Evolutionary conservation across 2,113 vertebrate species (phyloP), one percentile per base, ranked within the genome.

Genomic region (Chaenogobius annularis): DNA sequence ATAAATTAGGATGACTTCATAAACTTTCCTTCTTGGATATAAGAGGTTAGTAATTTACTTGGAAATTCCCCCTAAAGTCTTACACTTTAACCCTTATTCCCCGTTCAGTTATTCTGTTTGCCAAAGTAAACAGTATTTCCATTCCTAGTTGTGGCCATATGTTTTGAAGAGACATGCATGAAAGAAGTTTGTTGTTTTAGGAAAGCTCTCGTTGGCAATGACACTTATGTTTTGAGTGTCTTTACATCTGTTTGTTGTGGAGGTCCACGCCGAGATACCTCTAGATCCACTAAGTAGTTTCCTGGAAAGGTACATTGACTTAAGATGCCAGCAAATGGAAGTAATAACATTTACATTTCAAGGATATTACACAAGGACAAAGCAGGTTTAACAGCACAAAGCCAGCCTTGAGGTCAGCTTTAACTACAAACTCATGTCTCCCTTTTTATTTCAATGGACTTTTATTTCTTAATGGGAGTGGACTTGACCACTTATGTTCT

Each of bases 381-480:
- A 55, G 68, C 47, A 59, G 77, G 77, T 62, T 72, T 63, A 70
- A 55, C 37, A 44, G 59, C 67, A 69, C 70, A 5, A 43, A 47
- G 14, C 35, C 58, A 31, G 48, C 43, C 48, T 66, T 31, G 10
- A 44, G 73, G 66, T 77, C 66, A 62, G 61, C 10, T 81, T 76
- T 70, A 22, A 66, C 48, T 55, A 59, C 40, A 2, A 47, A 44
- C 64, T 23, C n/a, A 66, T 66, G 64, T 76, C 52, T 70, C 73
- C 68, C 37, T 47, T 81, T 78, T 72, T 83, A 79, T 66, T 71
- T 35, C 10, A 8, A 10, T 71, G 66, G 83, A 74, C 78, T 83
- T 69, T 67, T 44, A 46, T 12, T 8, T 31, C 46, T 69, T 50
- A 35, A 69, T 72, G 66, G 20, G 44, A 59, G 43, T 11, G 22